These are phyloP conservation scores for Microplitis manilae DNA, from an alignment of 2,888 invertebrate species.

Conservation along the genomic window DNA sequence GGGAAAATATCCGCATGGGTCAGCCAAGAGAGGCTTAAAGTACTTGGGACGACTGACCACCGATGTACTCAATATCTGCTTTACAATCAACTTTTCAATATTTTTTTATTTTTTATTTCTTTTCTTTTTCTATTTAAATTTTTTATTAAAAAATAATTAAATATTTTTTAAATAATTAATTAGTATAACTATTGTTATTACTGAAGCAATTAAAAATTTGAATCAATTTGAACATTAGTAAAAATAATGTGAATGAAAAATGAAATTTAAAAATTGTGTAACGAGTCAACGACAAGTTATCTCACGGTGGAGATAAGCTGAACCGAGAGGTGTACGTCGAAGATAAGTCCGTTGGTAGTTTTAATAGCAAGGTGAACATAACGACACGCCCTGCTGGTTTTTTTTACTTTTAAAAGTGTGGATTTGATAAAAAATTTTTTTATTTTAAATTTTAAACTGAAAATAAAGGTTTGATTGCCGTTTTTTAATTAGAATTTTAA, in stretches of 20 bases:
- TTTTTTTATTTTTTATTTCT: slow-evolving; percentile 56
- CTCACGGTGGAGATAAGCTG: slow-evolving; percentile 24
- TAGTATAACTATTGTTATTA: neutral
- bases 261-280: neutral
- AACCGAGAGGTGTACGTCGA: slow-evolving; percentile 1
- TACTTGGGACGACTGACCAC: slow-evolving; percentile 59
- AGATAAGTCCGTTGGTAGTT: slow-evolving; percentile 41
- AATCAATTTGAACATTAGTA: slow-evolving; percentile 44
- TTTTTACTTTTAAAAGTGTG: neutral
- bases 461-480: too few species aligned
- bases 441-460: too few species aligned
- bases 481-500: too few species aligned
- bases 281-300: slow-evolving; percentile 25
- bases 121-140: neutral
- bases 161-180: neutral
- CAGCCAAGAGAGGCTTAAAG: slow-evolving; percentile 71
- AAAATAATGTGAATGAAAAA: slow-evolving; percentile 14
- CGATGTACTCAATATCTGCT: slow-evolving; percentile 67
- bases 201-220: slow-evolving; percentile 33
- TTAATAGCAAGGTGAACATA: slow-evolving; percentile 29
- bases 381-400: slow-evolving; percentile 26
- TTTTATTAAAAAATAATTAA: slow-evolving; percentile 22
- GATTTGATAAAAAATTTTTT: too few species aligned
- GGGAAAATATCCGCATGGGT: slow-evolving; percentile 71
- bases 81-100: slow-evolving; percentile 66